Conservation (phyloP, 2,797 vertebrate genomes). For the Heteromormyrus szaboi region DNA sequence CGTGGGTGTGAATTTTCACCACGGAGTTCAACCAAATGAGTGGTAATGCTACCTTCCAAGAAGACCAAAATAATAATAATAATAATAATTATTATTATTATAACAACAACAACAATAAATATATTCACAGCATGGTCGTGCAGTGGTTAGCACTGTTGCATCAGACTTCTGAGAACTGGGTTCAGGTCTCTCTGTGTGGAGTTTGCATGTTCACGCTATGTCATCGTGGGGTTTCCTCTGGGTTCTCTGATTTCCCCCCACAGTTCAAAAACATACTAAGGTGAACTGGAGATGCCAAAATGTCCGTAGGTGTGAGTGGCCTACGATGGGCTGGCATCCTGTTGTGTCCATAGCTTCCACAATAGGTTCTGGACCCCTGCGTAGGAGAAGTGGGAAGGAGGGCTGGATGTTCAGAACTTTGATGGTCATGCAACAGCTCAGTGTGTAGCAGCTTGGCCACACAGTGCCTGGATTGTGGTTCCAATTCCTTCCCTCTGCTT, state of each 20-base stretch:
- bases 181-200: neutral
- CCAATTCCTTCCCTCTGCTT: neutral
- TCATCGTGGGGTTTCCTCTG: neutral
- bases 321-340: neutral
- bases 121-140: neutral
- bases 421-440: neutral
- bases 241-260: neutral
- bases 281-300: neutral
- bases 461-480: neutral
- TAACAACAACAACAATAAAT: neutral
- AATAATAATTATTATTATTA: too few species aligned
- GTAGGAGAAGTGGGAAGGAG: neutral
- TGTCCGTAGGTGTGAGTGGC: neutral
- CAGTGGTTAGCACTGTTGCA: neutral
- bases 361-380: neutral
- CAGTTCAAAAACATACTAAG: neutral
- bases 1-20: neutral
- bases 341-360: neutral
- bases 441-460: neutral
- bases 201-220: neutral
- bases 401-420: neutral
- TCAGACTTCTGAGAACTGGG: neutral
- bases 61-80: too few species aligned
- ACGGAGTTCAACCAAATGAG: neutral
- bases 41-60: neutral